Evolutionary conservation across 2,888 invertebrate genomes (phyloP).

Genomic region (Nomada goodeniana): DNA sequence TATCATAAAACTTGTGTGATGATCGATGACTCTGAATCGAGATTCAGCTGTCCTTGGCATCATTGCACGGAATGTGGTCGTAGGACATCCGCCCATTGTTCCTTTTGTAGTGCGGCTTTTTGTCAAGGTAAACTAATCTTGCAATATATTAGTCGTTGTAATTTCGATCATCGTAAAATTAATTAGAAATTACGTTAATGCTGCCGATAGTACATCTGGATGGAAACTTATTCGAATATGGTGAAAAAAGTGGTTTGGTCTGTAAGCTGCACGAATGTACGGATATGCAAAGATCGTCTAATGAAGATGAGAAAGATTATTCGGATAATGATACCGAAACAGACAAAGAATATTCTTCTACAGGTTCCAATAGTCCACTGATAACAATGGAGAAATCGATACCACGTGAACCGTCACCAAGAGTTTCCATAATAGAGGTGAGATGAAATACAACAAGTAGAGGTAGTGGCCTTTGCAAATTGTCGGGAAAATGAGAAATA

Average conservation of each 20-base stretch:
- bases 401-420: conserved; percentile 76
- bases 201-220: conserved; percentile 75
- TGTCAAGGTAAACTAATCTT: conserved; percentile 75
- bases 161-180: conserved; percentile 6
- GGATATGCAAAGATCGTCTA: conserved; percentile 56
- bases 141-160: not conserved
- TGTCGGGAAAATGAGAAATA: conserved; percentile 25
- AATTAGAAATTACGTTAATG: conserved; percentile 3
- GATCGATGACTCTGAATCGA: conserved; percentile 70
- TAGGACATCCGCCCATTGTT: conserved; percentile 77
- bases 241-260: conserved; percentile 71
- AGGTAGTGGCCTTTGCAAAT: conserved; percentile 18
- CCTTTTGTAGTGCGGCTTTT: conserved; percentile 80
- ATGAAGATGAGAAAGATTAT: conserved; percentile 73
- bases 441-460: conserved; percentile 64
- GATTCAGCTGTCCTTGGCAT: conserved; percentile 81
- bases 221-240: conserved; percentile 75
- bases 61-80: conserved; percentile 77
- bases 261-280: conserved; percentile 76
- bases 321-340: conserved; percentile 76
- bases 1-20: conserved; percentile 77
- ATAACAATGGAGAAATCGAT: conserved; percentile 67
- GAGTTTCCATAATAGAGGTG: conserved; percentile 82
- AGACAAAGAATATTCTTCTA: conserved; percentile 75
- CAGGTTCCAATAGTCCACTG: conserved; percentile 74